These are phyloP conservation scores for Steatocranus sp. DNA, from an alignment of 2,797 vertebrate genomes.

Conservation along the genomic window DNA sequence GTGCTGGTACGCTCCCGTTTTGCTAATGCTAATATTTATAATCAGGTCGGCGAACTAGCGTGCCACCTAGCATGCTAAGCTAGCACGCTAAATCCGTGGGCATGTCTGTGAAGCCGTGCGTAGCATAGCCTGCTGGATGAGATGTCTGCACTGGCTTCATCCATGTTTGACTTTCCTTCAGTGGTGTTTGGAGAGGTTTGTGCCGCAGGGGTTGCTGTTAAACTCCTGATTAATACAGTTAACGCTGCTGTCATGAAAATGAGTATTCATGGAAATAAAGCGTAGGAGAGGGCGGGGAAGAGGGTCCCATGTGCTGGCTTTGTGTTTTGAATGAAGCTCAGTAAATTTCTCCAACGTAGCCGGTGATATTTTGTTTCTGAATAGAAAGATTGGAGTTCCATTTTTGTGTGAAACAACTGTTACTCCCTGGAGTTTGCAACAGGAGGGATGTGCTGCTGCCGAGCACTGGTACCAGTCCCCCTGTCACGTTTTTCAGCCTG, in stretches of 20 bases:
- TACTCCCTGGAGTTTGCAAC: not conserved
- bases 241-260: conserved; percentile 6
- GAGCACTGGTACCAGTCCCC: not conserved
- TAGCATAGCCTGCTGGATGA: conserved; percentile 38
- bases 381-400: not conserved
- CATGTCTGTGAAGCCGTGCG: conserved; percentile 43
- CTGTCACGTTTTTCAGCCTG: conserved; percentile 37
- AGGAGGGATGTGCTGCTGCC: conserved; percentile 6
- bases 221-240: not conserved
- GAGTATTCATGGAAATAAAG: not conserved
- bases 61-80: conserved; percentile 60
- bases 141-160: not conserved
- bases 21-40: conserved; percentile 51
- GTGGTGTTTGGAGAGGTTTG: not conserved
- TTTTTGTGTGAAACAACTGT: not conserved
- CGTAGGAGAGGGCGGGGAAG: not conserved
- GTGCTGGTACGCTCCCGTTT: conserved; percentile 2
- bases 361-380: not conserved
- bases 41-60: conserved; percentile 32
- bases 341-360: not conserved
- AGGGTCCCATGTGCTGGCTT: conserved; percentile 37
- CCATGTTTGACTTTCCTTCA: not conserved
- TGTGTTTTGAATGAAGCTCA: conserved; percentile 57
- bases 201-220: no score
- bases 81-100: conserved; percentile 40